These are phyloP conservation scores for Silurus aristotelis DNA, from an alignment of 2,797 vertebrate genomes.

Conservation along the genomic window DNA sequence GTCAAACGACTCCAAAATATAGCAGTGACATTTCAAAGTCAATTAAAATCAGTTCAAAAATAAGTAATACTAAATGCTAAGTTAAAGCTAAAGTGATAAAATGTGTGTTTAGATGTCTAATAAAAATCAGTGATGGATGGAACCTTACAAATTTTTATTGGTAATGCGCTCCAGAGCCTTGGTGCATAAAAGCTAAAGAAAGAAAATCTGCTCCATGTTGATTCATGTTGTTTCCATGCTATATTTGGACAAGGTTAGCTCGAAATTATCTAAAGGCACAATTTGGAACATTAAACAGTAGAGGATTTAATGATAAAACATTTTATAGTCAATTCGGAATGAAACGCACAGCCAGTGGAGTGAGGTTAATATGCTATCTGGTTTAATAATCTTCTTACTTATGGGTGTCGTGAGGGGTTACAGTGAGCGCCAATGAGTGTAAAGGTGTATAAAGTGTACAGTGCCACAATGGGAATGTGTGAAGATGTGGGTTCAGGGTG, in stretches of 20 bases:
- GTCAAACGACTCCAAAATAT: background rate
- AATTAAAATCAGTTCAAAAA: background rate
- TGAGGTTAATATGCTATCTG: slow-evolving; percentile 10
- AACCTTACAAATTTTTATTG: background rate
- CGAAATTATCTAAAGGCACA: background rate
- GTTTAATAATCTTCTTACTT: background rate
- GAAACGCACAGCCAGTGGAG: background rate
- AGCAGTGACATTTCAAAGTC: background rate
- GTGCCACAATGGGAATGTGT: background rate
- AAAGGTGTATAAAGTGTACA: background rate
- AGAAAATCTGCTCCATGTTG: slow-evolving; percentile 7
- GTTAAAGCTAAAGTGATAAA: background rate
- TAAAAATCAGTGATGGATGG: background rate
- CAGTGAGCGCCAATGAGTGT: background rate
- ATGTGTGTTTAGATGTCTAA: background rate
- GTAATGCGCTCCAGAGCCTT: slow-evolving; percentile 1
- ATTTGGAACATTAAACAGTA: background rate
- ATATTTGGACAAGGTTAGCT: slow-evolving; percentile 8
- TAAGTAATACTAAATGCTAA: background rate
- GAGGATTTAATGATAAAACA: background rate
- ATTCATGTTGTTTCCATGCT: background rate
- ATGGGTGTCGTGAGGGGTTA: background rate
- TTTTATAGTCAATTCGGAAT: background rate
- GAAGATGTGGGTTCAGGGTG: background rate
- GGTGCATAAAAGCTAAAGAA: slow-evolving; percentile 1